Evolutionary conservation across 1,140 invertebrate species (phyloP).

Genomic region (Solen grandis): DNA sequence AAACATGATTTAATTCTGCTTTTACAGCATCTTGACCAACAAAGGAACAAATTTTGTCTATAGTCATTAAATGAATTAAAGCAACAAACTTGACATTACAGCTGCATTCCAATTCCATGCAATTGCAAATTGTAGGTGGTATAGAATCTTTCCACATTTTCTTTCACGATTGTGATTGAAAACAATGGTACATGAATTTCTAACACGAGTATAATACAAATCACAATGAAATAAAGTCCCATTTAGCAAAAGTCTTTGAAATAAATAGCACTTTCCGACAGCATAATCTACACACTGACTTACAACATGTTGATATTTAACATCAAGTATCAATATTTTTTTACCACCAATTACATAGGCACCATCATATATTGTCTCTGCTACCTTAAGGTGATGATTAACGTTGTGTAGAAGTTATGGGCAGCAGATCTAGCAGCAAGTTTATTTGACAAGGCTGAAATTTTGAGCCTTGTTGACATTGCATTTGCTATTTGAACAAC

Average conservation of each 20-base stretch:
- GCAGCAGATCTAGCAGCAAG: neutral
- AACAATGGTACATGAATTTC: neutral
- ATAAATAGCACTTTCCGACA: neutral
- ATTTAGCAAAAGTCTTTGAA: neutral
- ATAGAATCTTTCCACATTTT: neutral
- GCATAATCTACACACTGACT: neutral
- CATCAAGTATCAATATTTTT: neutral
- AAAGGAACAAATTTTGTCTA: neutral
- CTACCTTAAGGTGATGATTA: constrained; percentile 3
- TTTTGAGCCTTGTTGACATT: constrained; percentile 28
- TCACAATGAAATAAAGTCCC: neutral
- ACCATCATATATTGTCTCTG: constrained; percentile 11
- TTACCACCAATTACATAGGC: constrained; percentile 6
- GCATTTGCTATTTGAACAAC: constrained; percentile 50
- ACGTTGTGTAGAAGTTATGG: neutral
- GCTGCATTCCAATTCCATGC: neutral
- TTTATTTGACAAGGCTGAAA: neutral
- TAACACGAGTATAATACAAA: neutral
- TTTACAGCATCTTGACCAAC: neutral
- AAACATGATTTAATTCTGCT: neutral
- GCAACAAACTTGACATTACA: neutral
- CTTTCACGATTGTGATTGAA: neutral
- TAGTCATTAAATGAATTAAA: neutral
- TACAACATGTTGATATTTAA: neutral
- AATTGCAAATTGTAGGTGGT: neutral